Conservation (phyloP, 2,888 invertebrate genomes). For the Campopleginae sp. region DNA sequence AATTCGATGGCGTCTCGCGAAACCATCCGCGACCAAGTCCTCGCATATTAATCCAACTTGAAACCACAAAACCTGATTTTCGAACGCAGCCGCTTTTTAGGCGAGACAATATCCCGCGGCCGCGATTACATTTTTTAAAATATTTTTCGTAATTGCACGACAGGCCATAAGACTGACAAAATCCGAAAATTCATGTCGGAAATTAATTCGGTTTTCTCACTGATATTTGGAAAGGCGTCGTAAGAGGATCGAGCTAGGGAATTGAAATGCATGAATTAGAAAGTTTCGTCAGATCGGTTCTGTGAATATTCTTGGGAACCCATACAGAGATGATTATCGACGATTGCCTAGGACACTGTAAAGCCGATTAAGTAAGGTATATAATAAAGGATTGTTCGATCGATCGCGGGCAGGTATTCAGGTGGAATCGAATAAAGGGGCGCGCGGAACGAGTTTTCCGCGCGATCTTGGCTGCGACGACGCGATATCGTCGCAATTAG, state of each 20-base stretch:
- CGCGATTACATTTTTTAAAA: background rate
- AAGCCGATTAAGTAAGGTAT: slow-evolving; percentile 12
- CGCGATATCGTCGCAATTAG: slow-evolving; percentile 34
- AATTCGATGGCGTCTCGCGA: slow-evolving; percentile 62
- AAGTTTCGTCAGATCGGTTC: background rate
- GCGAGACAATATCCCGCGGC: background rate
- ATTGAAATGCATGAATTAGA: background rate
- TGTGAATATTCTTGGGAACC: background rate
- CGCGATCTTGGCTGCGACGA: slow-evolving; percentile 20
- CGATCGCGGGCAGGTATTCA: background rate
- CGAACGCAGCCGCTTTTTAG: background rate
- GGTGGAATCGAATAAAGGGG: slow-evolving; percentile 6
- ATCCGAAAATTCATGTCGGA: background rate
- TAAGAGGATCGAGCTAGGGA: background rate
- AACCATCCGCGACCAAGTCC: slow-evolving; percentile 22
- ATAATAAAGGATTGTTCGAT: slow-evolving; percentile 12
- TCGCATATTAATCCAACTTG: slow-evolving; percentile 53
- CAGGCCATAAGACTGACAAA: too few species aligned
- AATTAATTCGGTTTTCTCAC: background rate
- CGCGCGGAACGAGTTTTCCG: slow-evolving; percentile 37
- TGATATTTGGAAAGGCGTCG: background rate
- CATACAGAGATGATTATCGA: background rate
- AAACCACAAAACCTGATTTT: too few species aligned
- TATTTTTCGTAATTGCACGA: too few species aligned
- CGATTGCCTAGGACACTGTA: slow-evolving; percentile 17